Percentiles rank a stretch among this genome's conserved stretches.
Evolutionary conservation across 92 coral and sea anemone genomes (phyloP).

Genomic region (Paragorgia papillata): DNA sequence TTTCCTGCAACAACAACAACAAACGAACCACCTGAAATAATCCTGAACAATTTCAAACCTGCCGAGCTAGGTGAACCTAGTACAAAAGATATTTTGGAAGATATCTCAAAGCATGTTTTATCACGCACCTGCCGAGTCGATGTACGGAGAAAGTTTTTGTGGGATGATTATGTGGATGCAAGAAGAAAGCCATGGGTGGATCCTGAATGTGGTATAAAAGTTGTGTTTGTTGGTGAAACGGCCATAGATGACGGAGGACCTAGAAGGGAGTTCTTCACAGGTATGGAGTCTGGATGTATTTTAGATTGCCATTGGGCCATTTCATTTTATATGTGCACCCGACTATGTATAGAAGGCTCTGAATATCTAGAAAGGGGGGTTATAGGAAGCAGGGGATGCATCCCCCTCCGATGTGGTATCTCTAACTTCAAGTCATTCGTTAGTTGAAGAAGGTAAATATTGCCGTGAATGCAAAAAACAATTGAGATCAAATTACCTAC

Average conservation of each 20-base stretch:
- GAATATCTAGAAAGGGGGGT: too few relatives aligned
- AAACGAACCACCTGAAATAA: too few relatives aligned
- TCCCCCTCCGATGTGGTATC: too few relatives aligned
- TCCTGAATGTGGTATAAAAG: conserved; percentile 36
- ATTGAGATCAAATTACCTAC: too few relatives aligned
- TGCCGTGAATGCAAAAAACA: too few relatives aligned
- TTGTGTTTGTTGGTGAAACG: conserved; percentile 47
- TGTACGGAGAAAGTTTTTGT: conserved; percentile 50
- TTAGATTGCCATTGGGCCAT: background rate
- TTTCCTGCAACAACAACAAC: too few relatives aligned
- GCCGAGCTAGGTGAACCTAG: background rate
- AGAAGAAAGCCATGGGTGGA: conserved; percentile 57
- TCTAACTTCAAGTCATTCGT: too few relatives aligned
- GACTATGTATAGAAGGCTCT: too few relatives aligned
- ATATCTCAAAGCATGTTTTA: conserved; percentile 36
- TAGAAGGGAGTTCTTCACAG: conserved; percentile 55
- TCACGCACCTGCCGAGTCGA: conserved; percentile 15
- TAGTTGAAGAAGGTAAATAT: too few relatives aligned
- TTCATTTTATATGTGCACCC: too few relatives aligned
- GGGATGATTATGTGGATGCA: too few relatives aligned
- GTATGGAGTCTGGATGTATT: conserved; percentile 5
- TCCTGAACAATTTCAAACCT: conserved; percentile 25
- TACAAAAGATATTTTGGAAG: conserved; percentile 42
- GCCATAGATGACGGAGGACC: conserved; percentile 64
- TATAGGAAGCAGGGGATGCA: too few relatives aligned